Base-by-base conservation (phyloP, 2,113 vertebrate genomes). In the Megalops atlanticus region DNA sequence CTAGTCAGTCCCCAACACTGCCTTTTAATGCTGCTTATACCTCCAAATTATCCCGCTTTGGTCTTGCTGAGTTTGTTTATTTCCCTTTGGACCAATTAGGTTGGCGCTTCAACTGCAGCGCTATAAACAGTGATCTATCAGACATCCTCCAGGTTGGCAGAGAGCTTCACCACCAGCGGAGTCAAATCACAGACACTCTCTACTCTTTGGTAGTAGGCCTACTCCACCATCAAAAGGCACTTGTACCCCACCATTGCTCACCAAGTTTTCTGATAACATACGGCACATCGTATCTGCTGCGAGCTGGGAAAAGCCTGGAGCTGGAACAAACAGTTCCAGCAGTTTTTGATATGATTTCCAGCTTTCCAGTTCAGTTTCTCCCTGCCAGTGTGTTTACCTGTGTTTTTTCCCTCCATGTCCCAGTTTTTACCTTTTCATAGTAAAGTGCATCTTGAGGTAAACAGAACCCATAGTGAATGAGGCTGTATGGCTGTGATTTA, bases 21-120 rank as follows among this genome's bases (percentile, higher is more conserved):
- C 18, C 24, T 54, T 54, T 3, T 54, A 3, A 54, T 54, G 24
- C 49, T 54, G 18, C 47, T 16, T 54, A 3, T 21, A 54, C 2
- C 49, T 54, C 18, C 18, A 24, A 54, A 24, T 54, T 21, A 54
- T 54, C 40, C 45, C 58, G 35, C 41, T 54, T 74, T 80, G 35
- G 71, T 2, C 45, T 39, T 73, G 49, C 70, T 58, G 45, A 68
- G 80, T 75, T 81, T 64, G 52, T 52, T 76, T 81, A 76, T 81
- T 81, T 81, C 80, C 74, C 73, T 47, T 45, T 69, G 58, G 74
- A 71, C 33, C 68, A 58, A 47, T 64, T 49, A 39, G 54, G 21
- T 36, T 33, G 41, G 40, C 58, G 31, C 35, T 38, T 64, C 18
- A 33, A 36, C 41, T 39, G 74, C 41, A 6, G 74, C 3, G 64